A percentile compares a stretch with the other conserved stretches of the same genome.
These are phyloP conservation scores for Puffinus mauretanicus DNA, from an alignment of 2,113 vertebrate genomes.

Conservation along the genomic window DNA sequence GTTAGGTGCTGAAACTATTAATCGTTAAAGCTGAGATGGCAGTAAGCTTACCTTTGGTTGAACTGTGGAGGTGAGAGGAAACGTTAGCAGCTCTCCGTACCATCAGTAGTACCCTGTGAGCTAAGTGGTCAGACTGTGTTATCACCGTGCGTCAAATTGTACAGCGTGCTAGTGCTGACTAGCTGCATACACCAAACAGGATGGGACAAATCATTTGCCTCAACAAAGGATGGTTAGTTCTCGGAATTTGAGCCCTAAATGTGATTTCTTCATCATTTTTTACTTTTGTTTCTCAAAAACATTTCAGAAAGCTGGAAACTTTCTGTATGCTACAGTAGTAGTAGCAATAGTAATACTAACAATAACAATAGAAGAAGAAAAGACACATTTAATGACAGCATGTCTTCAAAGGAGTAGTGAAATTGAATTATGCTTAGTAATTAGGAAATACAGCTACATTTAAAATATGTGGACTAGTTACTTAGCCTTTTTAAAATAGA, in stretches of 20 bases:
- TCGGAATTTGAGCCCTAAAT: background rate
- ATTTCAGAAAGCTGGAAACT: background rate
- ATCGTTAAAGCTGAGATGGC: background rate
- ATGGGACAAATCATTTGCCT: conserved; percentile 40
- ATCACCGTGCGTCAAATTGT: background rate
- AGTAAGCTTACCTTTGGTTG: background rate
- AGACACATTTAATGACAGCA: background rate
- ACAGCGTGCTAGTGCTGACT: background rate
- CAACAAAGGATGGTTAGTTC: background rate
- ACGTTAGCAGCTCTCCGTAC: background rate
- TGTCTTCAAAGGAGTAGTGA: background rate
- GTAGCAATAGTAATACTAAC: background rate
- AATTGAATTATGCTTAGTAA: conserved; percentile 3
- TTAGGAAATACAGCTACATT: conserved; percentile 9
- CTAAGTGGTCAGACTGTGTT: background rate
- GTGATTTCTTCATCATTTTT: background rate
- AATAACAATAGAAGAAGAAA: background rate
- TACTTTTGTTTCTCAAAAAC: background rate
- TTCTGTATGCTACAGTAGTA: background rate
- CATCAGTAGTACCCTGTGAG: background rate
- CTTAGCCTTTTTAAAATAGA: conserved; percentile 19
- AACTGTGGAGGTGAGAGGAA: background rate
- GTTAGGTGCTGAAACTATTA: background rate
- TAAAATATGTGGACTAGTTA: background rate
- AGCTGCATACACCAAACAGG: conserved; percentile 10